A percentile compares a stretch with the other conserved stretches of the same genome.
Conservation (phyloP, 2,113 vertebrate genomes). For the Reinhardtius hippoglossoides region DNA sequence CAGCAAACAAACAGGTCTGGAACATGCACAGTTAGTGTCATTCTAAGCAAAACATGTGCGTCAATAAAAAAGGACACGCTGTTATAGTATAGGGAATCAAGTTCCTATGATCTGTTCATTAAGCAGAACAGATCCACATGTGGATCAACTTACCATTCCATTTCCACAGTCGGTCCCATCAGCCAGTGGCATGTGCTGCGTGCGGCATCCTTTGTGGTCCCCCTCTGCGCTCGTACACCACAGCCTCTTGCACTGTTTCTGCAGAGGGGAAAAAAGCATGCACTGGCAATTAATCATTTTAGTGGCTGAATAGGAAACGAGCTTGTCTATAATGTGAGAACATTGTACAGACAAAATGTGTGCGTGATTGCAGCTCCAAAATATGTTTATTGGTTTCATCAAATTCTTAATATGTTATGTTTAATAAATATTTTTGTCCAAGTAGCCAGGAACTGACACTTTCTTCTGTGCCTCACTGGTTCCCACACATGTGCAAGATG, state of each 20-base stretch:
- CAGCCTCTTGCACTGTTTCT: slow-evolving; percentile 95
- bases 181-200: slow-evolving; percentile 97
- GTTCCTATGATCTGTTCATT: background rate
- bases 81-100: background rate
- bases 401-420: background rate
- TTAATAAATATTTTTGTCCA: slow-evolving; percentile 4
- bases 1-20: no score
- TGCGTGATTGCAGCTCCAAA: background rate
- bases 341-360: background rate
- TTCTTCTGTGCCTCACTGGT: background rate
- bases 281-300: slow-evolving; percentile 3
- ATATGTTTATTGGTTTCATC: slow-evolving; percentile 2
- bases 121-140: slow-evolving; percentile 8
- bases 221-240: slow-evolving; percentile 96
- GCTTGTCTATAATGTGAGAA: background rate
- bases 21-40: no score
- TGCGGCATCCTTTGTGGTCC: slow-evolving; percentile 92
- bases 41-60: no score
- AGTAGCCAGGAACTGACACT: background rate
- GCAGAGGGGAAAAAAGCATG: background rate
- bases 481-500: slow-evolving; percentile 17
- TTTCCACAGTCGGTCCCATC: slow-evolving; percentile 93
- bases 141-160: slow-evolving; percentile 88
- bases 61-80: background rate
- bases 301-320: background rate